Evolutionary conservation across 2,888 invertebrate species (phyloP).

Genomic region (Loripinus fragilis): DNA sequence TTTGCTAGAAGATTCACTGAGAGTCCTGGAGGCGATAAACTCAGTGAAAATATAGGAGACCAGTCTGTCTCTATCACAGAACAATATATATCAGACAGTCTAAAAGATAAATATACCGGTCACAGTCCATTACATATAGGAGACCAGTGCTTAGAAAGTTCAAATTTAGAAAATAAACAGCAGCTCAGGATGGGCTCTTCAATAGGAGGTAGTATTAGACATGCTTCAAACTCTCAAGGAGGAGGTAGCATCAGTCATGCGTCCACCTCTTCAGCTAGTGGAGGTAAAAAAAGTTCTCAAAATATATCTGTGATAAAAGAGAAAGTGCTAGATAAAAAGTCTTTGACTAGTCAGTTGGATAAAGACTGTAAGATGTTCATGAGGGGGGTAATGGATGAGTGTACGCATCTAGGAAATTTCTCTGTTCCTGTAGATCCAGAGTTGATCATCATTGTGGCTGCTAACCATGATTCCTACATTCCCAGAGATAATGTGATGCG

Average conservation of each 20-base stretch:
- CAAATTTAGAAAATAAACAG: not conserved
- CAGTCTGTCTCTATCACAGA: slow-evolving; percentile 1
- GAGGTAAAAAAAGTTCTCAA: not conserved
- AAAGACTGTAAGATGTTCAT: slow-evolving; percentile 89
- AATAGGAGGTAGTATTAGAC: not conserved
- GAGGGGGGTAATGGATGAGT: slow-evolving; percentile 99
- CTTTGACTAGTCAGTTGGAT: slow-evolving; percentile 21
- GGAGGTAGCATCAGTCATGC: slow-evolving; percentile 5
- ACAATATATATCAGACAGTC: slow-evolving; percentile 2
- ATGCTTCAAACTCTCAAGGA: not conserved
- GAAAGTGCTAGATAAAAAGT: not conserved
- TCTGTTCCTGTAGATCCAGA: slow-evolving; percentile 93
- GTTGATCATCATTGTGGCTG: slow-evolving; percentile 95
- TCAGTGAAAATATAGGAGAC: not conserved
- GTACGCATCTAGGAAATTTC: slow-evolving; percentile 97
- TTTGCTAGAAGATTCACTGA: slow-evolving; percentile 19
- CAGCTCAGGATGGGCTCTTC: not conserved
- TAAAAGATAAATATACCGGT: slow-evolving; percentile 14
- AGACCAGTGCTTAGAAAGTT: slow-evolving; percentile 14
- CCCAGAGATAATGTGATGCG: slow-evolving; percentile 93
- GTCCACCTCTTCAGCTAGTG: not conserved
- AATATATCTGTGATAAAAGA: slow-evolving; percentile 1
- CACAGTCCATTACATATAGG: slow-evolving; percentile 32
- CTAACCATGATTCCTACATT: slow-evolving; percentile 92
- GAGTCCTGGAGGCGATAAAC: not conserved